These are phyloP conservation scores for Callithrix jacchus DNA, from an alignment of 2,113 vertebrate genomes.

Conservation along the genomic window DNA sequence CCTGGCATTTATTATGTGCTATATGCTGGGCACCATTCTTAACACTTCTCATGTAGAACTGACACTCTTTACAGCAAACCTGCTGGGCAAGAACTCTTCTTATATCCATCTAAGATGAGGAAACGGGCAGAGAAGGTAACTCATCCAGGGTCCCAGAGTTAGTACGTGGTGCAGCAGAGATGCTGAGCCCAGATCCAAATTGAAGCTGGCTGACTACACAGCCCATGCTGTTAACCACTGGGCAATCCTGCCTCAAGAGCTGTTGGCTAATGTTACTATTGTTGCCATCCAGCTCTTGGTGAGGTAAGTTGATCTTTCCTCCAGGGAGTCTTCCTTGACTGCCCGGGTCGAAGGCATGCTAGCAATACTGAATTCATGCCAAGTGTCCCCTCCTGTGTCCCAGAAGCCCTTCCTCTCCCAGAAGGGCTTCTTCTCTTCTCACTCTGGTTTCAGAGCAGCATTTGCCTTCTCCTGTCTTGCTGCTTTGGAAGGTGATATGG, in stretches of 20 bases:
- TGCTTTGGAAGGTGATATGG: neutral
- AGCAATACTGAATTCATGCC: neutral
- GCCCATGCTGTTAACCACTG: neutral
- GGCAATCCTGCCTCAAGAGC: accelerated
- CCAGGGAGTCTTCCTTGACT: neutral
- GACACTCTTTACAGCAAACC: neutral
- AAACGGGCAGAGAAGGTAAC: neutral
- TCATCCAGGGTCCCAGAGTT: neutral
- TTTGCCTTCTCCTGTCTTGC: neutral
- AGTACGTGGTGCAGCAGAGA: accelerated
- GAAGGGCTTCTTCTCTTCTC: neutral
- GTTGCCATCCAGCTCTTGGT: neutral
- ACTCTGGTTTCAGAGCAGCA: neutral
- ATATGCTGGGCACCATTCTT: neutral
- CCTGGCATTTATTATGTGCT: neutral
- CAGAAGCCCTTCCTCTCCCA: neutral
- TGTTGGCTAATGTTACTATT: neutral
- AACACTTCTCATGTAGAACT: accelerated
- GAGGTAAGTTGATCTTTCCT: neutral
- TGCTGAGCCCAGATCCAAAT: neutral
- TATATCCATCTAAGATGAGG: accelerated
- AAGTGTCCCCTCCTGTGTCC: neutral
- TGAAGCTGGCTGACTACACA: neutral
- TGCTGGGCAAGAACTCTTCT: accelerated
- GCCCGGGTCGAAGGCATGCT: neutral